phyloP scores from a whole-genome alignment of 2,888 invertebrate species.

The Calliphora vomitoria region DNA sequence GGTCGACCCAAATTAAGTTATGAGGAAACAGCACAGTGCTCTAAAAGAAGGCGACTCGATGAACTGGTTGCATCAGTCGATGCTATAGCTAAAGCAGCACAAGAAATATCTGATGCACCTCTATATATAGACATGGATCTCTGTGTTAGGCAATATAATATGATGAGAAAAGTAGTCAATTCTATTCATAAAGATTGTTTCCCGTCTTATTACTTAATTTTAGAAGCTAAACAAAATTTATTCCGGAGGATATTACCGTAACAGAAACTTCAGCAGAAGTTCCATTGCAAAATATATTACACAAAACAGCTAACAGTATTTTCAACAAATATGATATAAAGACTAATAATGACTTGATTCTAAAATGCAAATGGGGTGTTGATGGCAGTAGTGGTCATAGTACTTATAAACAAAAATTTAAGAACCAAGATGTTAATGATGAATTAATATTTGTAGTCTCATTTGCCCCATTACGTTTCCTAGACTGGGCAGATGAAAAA shows the following conservation, averaged over 20 bases:
- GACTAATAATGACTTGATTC: not conserved
- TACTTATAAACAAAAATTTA: slow-evolving; percentile 25
- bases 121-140: slow-evolving; percentile 29
- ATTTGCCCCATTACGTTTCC: slow-evolving; percentile 18
- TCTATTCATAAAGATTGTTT: slow-evolving; percentile 22
- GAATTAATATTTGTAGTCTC: slow-evolving; percentile 18
- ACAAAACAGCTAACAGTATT: slow-evolving; percentile 8
- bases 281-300: not conserved
- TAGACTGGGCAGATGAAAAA: slow-evolving; percentile 6
- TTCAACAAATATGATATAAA: not conserved
- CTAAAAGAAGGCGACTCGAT: no score
- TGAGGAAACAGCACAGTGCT: no score
- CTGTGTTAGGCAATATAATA: slow-evolving; percentile 26
- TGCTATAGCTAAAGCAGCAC: no score
- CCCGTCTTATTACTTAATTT: no score
- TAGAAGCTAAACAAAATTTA: slow-evolving; percentile 19
- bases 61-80: no score
- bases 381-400: slow-evolving; percentile 22
- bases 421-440: not conserved
- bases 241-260: slow-evolving; percentile 1
- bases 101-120: no score
- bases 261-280: slow-evolving; percentile 24
- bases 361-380: slow-evolving; percentile 8
- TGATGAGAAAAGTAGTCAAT: slow-evolving; percentile 34
- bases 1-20: no score